phyloP scores from a whole-genome alignment of 1,140 invertebrate species.

The Trigoniulus corallinus region DNA sequence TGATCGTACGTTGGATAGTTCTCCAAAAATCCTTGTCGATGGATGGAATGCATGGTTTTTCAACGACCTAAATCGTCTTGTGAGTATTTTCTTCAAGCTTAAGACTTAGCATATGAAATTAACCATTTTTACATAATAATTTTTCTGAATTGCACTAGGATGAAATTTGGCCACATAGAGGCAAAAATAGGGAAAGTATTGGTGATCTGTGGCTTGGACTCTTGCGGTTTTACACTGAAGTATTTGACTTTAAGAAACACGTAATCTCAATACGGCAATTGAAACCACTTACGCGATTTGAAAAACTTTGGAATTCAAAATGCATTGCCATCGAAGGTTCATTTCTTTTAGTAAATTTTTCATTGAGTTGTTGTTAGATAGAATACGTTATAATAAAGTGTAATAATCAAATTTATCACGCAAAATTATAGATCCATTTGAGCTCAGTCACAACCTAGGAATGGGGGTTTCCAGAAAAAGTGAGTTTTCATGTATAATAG shows the following conservation, averaged over 20 bases:
- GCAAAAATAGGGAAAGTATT: slow-evolving; percentile 31
- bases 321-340: slow-evolving; percentile 39
- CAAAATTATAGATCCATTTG: slow-evolving; percentile 39
- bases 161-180: slow-evolving; percentile 28
- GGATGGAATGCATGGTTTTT: slow-evolving; percentile 35
- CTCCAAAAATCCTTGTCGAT: slow-evolving; percentile 25
- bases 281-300: slow-evolving; percentile 30
- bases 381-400: slow-evolving; percentile 3
- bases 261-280: slow-evolving; percentile 37
- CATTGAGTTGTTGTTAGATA: not conserved
- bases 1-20: no score
- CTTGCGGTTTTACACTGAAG: slow-evolving; percentile 37
- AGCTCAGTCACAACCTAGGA: slow-evolving; percentile 39
- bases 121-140: slow-evolving; percentile 2
- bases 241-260: slow-evolving; percentile 34
- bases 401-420: not conserved
- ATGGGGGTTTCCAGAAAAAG: slow-evolving; percentile 37
- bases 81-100: slow-evolving; percentile 11
- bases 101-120: not conserved
- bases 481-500: slow-evolving; percentile 24
- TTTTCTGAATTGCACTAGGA: slow-evolving; percentile 25
- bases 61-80: slow-evolving; percentile 21
- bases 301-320: slow-evolving; percentile 39
- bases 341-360: not conserved
- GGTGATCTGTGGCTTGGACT: slow-evolving; percentile 37